Evolutionary conservation across 2,113 vertebrate species (phyloP), one percentile per base, ranked within the genome.

Genomic region (Cygnus buccinator): DNA sequence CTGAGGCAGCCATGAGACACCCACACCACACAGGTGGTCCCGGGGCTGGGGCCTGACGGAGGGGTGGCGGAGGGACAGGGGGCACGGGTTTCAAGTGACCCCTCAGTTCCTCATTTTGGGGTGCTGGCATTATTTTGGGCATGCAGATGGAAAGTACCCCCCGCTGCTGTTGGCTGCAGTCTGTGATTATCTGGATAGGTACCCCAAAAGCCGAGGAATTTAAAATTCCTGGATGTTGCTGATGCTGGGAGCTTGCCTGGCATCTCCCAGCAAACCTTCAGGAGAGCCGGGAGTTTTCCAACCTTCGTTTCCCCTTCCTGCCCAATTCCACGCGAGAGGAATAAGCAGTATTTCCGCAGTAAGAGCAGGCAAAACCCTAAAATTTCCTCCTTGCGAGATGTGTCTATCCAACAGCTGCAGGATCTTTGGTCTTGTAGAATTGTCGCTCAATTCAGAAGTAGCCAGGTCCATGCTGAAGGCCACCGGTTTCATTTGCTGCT

Each of bases 71-170:
- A 46, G 58, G 81, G 46, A 87, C 13, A 54, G 43, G 31, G 52
- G 35, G 9, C 58, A 92, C 33, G 26, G 92, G 39, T 79, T 96
- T 92, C 86, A 66, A 70, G 33, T 90, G 86, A 61, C 62, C 66
- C 26, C 23, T 62, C 0, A 0, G 7, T 57, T 55, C 39, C 54
- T 88, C 54, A 80, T 26, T 54, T 73, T 4, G 0, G 18, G 23
- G 13, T 75, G 33, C 25, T 23, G 15, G 43, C 17, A 28, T 66
- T 28, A 9, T 91, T 67, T 82, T 54, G 43, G 71, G 87, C 5
- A 18, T 31, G 29, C 29, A 19, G 35, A 35, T 0, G 2, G 37
- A 28, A 61, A 52, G 20, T 52, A 21, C 37, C 41, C 46, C 6
- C 28, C 59, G 41, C 33, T 85, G 5, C 82, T 79, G 3, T 65